Evolutionary conservation across 2,113 vertebrate species (phyloP).

Genomic region (Heterocephalus glaber): DNA sequence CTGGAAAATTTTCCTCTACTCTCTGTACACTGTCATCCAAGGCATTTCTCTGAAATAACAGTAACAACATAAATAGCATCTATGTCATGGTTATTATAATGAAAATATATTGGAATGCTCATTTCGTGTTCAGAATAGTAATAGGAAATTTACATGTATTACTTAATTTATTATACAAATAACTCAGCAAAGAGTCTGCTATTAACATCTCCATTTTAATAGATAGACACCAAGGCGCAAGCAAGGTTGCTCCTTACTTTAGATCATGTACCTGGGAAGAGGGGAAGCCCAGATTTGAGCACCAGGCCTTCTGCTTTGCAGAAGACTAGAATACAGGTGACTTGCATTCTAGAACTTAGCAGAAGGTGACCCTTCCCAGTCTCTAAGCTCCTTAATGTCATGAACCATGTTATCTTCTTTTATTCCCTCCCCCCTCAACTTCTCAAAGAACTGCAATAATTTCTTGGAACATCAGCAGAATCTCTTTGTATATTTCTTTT

Average conservation of each 20-base stretch:
- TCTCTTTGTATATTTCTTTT: neutral
- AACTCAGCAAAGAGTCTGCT: neutral
- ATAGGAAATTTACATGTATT: neutral
- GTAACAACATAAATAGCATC: neutral
- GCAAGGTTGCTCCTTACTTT: neutral
- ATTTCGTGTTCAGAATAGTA: neutral
- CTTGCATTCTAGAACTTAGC: neutral
- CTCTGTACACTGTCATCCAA: neutral
- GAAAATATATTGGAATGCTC: neutral
- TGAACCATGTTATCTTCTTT: neutral
- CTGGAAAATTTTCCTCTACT: slow-evolving; percentile 40
- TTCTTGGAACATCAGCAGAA: neutral
- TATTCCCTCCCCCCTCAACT: no score
- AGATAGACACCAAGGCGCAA: neutral
- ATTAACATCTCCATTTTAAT: neutral
- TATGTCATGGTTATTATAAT: neutral
- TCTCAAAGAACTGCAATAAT: neutral
- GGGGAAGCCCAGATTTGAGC: neutral
- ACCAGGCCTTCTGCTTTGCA: neutral
- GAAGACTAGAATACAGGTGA: no score
- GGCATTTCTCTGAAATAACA: slow-evolving; percentile 3
- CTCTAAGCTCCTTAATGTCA: neutral
- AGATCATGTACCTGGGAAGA: neutral
- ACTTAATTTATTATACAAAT: neutral
- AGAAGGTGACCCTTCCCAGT: neutral